phyloP scores from a whole-genome alignment of 2,797 vertebrate species.

The Crenuchus spilurus region DNA sequence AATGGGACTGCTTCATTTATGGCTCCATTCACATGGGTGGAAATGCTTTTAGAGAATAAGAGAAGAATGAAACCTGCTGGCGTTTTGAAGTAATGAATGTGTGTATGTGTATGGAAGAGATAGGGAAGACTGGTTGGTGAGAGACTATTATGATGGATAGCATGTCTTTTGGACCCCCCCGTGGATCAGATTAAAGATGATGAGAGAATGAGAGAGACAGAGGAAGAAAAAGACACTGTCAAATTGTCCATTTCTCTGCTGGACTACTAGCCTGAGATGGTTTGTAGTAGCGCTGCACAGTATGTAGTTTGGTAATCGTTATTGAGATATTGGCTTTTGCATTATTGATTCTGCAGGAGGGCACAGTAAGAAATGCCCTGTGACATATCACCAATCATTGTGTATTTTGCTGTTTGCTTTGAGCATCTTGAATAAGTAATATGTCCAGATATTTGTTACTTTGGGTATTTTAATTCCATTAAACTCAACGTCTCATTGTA shows the following conservation, averaged over 20 bases:
- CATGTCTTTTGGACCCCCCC: not conserved
- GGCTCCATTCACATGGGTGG: not conserved
- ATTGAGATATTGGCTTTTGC: no score
- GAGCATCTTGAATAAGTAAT: no score
- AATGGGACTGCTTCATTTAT: not conserved
- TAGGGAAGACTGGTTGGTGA: not conserved
- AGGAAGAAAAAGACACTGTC: not conserved
- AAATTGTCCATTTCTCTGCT: not conserved
- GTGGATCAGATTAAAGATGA: slow-evolving; percentile 10
- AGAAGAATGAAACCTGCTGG: not conserved
- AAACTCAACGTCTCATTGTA: no score
- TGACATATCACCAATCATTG: no score
- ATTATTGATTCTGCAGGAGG: no score
- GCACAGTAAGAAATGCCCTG: no score
- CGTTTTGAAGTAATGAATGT: not conserved
- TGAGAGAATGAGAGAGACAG: not conserved
- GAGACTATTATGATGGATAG: slow-evolving; percentile 13
- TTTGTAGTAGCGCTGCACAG: not conserved
- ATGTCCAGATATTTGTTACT: no score
- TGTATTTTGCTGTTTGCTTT: no score
- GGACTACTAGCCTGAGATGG: not conserved
- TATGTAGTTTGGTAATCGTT: not conserved
- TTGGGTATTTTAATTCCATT: no score
- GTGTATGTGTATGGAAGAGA: not conserved
- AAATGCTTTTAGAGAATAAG: not conserved